Percentiles rank a stretch among this genome's conserved stretches.
phyloP scores from a whole-genome alignment of 2,888 invertebrate species.

The Strigamia crassipes region DNA sequence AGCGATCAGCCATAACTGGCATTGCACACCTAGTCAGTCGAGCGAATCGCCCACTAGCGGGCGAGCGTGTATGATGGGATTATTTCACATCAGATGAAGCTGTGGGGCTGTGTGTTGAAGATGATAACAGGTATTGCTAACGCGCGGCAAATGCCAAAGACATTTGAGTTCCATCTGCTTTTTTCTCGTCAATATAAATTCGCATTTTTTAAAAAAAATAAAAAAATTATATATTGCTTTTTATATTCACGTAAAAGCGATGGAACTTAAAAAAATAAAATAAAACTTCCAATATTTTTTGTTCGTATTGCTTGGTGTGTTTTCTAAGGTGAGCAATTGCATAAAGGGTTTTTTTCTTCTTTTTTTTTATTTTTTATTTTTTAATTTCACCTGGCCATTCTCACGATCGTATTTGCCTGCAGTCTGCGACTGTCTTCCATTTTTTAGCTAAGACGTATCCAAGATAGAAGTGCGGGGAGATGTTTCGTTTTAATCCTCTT shows the following conservation, averaged over 20 bases:
- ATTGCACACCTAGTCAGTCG: constrained; percentile 28
- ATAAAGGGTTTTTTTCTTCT: neutral
- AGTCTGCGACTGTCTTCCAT: neutral
- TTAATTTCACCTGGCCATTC: neutral
- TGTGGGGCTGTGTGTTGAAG: neutral
- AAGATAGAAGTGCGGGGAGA: neutral
- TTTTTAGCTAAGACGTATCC: neutral
- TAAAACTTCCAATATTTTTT: neutral
- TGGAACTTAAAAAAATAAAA: too few species aligned
- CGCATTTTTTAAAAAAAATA: too few species aligned
- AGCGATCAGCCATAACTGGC: neutral
- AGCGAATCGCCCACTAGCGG: constrained; percentile 24
- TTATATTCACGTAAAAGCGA: too few species aligned
- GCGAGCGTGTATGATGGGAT: constrained; percentile 32
- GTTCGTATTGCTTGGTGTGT: neutral
- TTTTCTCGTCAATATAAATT: neutral
- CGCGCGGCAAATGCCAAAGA: neutral
- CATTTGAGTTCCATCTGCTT: constrained; percentile 2
- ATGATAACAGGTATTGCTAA: constrained; percentile 37
- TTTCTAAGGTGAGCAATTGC: neutral
- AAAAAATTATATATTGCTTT: too few species aligned
- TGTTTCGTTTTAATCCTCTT: constrained; percentile 17
- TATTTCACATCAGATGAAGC: constrained; percentile 34
- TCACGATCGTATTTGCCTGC: neutral
- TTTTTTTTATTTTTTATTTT: too few species aligned